Percentiles rank a stretch among this genome's conserved stretches.
Evolutionary conservation across 1,140 invertebrate genomes (phyloP).

Genomic region (Melitaea cinxia): DNA sequence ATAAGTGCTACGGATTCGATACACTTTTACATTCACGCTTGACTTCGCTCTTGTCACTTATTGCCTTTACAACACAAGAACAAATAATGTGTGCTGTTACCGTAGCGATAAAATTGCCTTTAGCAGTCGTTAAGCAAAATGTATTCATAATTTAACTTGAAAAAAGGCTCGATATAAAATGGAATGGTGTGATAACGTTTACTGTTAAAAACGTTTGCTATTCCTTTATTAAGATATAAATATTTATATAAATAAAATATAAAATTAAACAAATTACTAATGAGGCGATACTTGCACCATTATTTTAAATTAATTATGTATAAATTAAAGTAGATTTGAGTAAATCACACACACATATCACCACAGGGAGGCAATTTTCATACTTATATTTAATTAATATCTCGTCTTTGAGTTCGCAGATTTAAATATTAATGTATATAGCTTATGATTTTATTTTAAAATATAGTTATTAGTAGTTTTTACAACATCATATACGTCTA

Average conservation of each 20-base stretch:
- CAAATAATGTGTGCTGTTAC: constrained; percentile 26
- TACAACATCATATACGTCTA: neutral
- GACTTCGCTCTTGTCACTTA: constrained; percentile 37
- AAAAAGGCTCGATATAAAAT: neutral
- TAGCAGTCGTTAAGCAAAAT: neutral
- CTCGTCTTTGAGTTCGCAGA: constrained; percentile 4
- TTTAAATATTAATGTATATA: no score
- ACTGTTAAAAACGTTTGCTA: no score
- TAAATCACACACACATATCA: constrained; percentile 17
- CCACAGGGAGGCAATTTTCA: constrained; percentile 14
- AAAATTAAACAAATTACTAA: constrained; percentile 1
- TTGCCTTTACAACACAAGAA: constrained; percentile 36
- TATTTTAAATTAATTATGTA: constrained; percentile 15
- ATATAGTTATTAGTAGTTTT: neutral
- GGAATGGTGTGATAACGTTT: no score
- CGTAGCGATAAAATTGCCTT: constrained; percentile 13
- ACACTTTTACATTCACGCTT: constrained; percentile 57
- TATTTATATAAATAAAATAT: no score
- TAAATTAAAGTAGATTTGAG: constrained; percentile 10
- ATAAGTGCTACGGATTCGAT: constrained; percentile 55
- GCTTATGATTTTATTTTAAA: neutral
- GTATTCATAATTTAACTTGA: neutral
- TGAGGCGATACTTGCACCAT: constrained; percentile 10
- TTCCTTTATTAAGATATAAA: no score
- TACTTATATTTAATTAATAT: constrained; percentile 16